Evolutionary conservation across 2,113 vertebrate species (phyloP), one percentile per base, ranked within the genome.

Genomic region (Ammodytes marinus): DNA sequence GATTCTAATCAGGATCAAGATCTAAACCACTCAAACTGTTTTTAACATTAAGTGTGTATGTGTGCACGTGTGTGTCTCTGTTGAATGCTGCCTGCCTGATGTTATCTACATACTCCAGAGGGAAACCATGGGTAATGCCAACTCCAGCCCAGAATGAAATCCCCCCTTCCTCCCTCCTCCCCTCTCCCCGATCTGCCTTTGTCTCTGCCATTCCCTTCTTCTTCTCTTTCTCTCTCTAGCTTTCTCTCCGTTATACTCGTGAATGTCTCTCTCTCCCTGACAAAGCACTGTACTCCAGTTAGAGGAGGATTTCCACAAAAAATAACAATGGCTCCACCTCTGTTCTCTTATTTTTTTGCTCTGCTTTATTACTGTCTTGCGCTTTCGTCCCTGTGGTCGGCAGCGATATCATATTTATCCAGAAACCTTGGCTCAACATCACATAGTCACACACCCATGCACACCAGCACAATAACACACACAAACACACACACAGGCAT

Each of bases 91-190:
- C 69, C 12, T 27, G 37, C 14, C 80, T 87, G 90, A 92, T 90
- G 65, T 77, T 88, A 85, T 92, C 86, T 71, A 67, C 57, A 55
- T 37, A 68, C 80, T 89, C 82, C 69, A 80, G 69, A 87, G 74
- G 85, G 84, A 88, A 87, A 77, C 72, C 50, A 37, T 9, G 69
- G 70, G 79, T 83, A 77, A 70, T 89, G 81, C 84, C 87, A 86
- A 83, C 72, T 78, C 58, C 78, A 86, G 43, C 70, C 55, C 65
- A 65, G 57, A 87, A 61, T 17, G 8, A 74, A 66, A 82, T 74
- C 69, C 78, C 57, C 64, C 37, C 69, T 59, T 19, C 52, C 19
- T 14, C 50, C 57, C 63, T 75, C 57, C 70, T 69, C 77, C 79
- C 52, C 46, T 58, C 70, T 76, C 12, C 39, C 49, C 50, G 54